phyloP scores from a whole-genome alignment of 1,140 invertebrate species.

The Pentalonia nigronervosa region DNA sequence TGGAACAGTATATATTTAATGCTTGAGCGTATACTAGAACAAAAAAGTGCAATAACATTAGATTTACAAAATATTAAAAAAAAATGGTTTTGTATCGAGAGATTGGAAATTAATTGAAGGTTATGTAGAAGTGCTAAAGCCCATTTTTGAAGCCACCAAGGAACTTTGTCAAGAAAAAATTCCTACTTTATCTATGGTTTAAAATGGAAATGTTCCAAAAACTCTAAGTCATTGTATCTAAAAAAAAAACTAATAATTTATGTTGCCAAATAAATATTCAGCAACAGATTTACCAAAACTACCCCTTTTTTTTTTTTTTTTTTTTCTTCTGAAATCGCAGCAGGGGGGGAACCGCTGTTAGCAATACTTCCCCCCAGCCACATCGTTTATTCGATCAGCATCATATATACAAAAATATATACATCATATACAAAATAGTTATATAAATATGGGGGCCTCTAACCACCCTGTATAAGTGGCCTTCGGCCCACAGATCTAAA shows the following conservation, averaged over 20 bases:
- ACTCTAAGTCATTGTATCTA: constrained; percentile 26
- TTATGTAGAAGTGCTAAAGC: neutral
- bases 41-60: neutral
- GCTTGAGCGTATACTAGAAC: neutral
- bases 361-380: too few species aligned
- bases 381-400: too few species aligned
- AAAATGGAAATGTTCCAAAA: too few species aligned
- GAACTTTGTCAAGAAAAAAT: neutral
- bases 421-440: too few species aligned
- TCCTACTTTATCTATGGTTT: neutral
- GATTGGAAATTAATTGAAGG: neutral
- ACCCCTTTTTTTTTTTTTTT: too few species aligned
- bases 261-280: neutral
- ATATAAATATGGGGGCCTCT: too few species aligned
- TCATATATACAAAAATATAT: too few species aligned
- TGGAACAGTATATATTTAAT: neutral
- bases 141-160: constrained; percentile 10
- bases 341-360: too few species aligned
- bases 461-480: too few species aligned
- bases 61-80: constrained; percentile 2
- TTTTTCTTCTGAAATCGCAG: too few species aligned
- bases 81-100: neutral
- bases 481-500: too few species aligned
- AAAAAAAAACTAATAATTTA: neutral
- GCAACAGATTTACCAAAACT: too few species aligned